A percentile compares a stretch with the other conserved stretches of the same genome.
These are phyloP conservation scores for Epistrophella euchroma DNA, from an alignment of 2,888 invertebrate species.

Conservation along the genomic window DNA sequence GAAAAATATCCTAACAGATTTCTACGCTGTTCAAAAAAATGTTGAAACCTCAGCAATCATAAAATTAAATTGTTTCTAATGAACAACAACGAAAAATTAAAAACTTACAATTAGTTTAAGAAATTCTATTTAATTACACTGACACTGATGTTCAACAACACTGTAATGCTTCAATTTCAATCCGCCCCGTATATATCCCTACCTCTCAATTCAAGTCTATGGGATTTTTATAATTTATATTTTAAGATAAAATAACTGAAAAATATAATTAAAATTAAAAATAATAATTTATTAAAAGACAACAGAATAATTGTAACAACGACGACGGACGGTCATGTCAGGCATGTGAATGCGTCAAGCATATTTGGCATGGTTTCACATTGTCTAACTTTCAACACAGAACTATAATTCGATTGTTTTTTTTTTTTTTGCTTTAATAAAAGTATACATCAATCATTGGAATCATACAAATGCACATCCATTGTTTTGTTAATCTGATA, in stretches of 20 bases:
- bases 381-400: slow-evolving; percentile 66
- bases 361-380: slow-evolving; percentile 52
- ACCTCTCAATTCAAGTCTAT: slow-evolving; percentile 40
- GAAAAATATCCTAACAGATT: slow-evolving; percentile 24
- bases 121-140: slow-evolving; percentile 67
- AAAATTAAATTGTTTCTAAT: slow-evolving; percentile 67
- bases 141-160: slow-evolving; percentile 69
- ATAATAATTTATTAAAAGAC: slow-evolving; percentile 43
- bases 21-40: slow-evolving; percentile 31
- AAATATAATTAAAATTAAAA: slow-evolving; percentile 30
- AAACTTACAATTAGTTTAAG: slow-evolving; percentile 63
- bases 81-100: slow-evolving; percentile 61
- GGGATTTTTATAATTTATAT: slow-evolving; percentile 25
- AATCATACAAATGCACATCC: slow-evolving; percentile 34
- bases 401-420: background rate
- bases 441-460: slow-evolving; percentile 63
- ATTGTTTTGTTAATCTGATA: slow-evolving; percentile 63
- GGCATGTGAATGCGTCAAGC: slow-evolving; percentile 49
- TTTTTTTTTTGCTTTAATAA: background rate
- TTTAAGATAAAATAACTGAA: slow-evolving; percentile 46
- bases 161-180: slow-evolving; percentile 51
- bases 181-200: background rate
- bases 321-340: slow-evolving; percentile 31
- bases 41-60: slow-evolving; percentile 37
- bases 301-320: slow-evolving; percentile 43